Conservation (phyloP, 1,140 invertebrate species). For the Diuraphis noxia region DNA sequence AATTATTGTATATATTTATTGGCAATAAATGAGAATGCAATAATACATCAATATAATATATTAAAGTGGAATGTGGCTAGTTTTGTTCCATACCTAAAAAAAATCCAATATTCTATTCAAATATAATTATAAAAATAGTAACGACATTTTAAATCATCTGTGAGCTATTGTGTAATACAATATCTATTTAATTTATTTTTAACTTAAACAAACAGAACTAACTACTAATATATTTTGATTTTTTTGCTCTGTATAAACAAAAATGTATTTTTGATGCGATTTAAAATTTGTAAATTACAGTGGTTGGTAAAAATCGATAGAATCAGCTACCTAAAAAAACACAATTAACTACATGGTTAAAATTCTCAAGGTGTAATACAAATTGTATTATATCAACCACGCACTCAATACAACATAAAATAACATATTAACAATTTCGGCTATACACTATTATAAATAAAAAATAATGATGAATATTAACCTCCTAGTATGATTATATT, state of each 20-base stretch:
- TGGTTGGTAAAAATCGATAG: neutral
- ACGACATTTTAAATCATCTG: neutral
- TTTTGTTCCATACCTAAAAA: neutral
- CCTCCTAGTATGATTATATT: neutral
- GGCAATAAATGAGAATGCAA: too few species aligned
- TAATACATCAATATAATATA: neutral
- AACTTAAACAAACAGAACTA: neutral
- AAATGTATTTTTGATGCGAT: neutral
- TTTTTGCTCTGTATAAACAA: neutral
- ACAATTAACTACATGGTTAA: neutral
- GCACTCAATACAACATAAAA: neutral
- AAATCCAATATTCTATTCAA: neutral
- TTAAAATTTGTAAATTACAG: neutral
- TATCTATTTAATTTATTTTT: neutral
- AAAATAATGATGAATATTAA: neutral
- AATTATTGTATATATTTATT: neutral
- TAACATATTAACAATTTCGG: neutral
- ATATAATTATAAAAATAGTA: neutral
- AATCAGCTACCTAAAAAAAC: too few species aligned
- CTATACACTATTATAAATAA: neutral
- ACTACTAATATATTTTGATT: neutral
- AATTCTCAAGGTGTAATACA: neutral
- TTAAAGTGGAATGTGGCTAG: neutral
- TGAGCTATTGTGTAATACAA: fast-evolving
- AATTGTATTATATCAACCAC: neutral